Conservation (phyloP, 2,113 vertebrate genomes). For the human region DNA sequence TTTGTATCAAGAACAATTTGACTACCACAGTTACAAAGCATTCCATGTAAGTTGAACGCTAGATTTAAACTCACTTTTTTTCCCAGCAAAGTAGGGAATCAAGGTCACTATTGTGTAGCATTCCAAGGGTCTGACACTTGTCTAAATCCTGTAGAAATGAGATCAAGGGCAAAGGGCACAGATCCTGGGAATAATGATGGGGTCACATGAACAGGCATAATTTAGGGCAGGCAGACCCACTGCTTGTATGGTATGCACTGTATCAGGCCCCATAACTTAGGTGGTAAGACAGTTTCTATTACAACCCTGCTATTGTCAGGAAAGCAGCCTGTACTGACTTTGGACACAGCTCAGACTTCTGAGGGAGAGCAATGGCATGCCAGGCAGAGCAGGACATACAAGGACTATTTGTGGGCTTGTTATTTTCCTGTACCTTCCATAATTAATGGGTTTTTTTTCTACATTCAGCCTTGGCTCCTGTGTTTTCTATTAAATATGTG, state of each 20-base stretch:
- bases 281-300: constrained; percentile 41
- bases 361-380: not conserved
- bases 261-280: constrained; percentile 56
- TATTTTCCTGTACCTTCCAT: constrained; percentile 21
- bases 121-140: constrained; percentile 68
- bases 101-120: constrained; percentile 66
- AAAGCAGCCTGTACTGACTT: not conserved
- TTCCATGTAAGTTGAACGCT: constrained; percentile 17
- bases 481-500: constrained; percentile 8
- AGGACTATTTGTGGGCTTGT: constrained; percentile 12
- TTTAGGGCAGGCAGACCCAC: constrained; percentile 8
- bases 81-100: constrained; percentile 25
- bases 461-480: not conserved
- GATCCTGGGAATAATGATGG: constrained; percentile 62
- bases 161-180: constrained; percentile 66
- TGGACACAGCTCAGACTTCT: not conserved
- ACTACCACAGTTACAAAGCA: constrained; percentile 20
- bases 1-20: not conserved
- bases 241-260: constrained; percentile 34
- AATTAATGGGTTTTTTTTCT: not conserved
- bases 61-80: constrained; percentile 54
- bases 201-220: constrained; percentile 51
- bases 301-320: constrained; percentile 62
- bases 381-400: not conserved
- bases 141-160: constrained; percentile 63